Conservation (phyloP, 2,113 vertebrate genomes). For the Stegostoma tigrinum region DNA sequence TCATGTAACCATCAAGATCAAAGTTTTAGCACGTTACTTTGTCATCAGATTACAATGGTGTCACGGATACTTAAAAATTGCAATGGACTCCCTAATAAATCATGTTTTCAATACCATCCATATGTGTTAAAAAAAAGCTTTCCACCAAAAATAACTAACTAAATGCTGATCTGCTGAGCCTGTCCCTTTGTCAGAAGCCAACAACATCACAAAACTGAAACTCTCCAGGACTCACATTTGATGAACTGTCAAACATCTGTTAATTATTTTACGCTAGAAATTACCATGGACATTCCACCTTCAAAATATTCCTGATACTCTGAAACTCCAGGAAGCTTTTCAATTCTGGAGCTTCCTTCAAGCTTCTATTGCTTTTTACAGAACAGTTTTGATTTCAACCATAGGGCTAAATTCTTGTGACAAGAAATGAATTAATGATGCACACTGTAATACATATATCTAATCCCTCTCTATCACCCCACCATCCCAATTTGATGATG, state of each 20-base stretch:
- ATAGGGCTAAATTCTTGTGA: neutral
- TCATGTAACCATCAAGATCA: conserved; percentile 25
- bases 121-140: neutral
- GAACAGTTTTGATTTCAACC: neutral
- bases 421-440: neutral
- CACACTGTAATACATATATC: neutral
- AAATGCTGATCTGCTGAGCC: neutral
- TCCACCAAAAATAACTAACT: neutral
- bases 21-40: conserved; percentile 12
- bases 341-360: neutral
- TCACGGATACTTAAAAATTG: neutral
- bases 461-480: neutral
- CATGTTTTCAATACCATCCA: neutral
- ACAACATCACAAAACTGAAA: neutral
- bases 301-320: conserved; percentile 34
- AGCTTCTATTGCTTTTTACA: neutral
- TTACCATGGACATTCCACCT: neutral
- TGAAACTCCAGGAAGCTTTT: neutral
- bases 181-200: neutral
- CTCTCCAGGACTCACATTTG: neutral
- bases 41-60: neutral
- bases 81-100: neutral
- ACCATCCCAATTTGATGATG: neutral
- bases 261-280: neutral
- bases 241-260: neutral